phyloP scores from a whole-genome alignment of 2,113 vertebrate genomes.

The Tachycineta bicolor region DNA sequence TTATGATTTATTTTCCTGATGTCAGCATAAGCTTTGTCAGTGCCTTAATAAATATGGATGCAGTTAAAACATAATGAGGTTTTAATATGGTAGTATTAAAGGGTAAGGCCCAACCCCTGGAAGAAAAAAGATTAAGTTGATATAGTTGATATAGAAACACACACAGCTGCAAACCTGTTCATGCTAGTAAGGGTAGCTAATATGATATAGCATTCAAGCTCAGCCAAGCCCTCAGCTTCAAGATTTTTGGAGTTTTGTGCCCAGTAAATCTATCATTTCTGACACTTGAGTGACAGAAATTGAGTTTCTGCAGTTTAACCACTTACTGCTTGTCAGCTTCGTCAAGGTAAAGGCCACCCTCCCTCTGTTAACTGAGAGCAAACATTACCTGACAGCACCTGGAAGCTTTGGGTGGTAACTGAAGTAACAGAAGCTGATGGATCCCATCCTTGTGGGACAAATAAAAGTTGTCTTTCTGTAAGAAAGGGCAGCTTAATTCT shows the following conservation, averaged over 20 bases:
- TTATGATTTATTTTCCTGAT: not conserved
- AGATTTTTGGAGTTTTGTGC: not conserved
- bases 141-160: not conserved
- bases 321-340: constrained; percentile 18
- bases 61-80: not conserved
- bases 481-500: not conserved
- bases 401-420: not conserved
- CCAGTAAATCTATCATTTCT: constrained; percentile 30
- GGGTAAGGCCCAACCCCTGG: not conserved
- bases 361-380: not conserved
- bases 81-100: not conserved
- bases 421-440: not conserved
- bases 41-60: not conserved
- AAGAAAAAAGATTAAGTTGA: not conserved
- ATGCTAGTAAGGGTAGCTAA: not conserved
- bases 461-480: not conserved
- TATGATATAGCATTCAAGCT: not conserved
- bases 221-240: not conserved
- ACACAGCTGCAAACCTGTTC: not conserved
- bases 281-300: constrained; percentile 30
- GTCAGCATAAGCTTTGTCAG: not conserved
- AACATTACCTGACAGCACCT: not conserved
- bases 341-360: not conserved
- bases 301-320: not conserved
- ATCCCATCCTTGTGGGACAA: not conserved